These are phyloP conservation scores for Dryococelus australis DNA, from an alignment of 2,888 invertebrate species.

Conservation along the genomic window DNA sequence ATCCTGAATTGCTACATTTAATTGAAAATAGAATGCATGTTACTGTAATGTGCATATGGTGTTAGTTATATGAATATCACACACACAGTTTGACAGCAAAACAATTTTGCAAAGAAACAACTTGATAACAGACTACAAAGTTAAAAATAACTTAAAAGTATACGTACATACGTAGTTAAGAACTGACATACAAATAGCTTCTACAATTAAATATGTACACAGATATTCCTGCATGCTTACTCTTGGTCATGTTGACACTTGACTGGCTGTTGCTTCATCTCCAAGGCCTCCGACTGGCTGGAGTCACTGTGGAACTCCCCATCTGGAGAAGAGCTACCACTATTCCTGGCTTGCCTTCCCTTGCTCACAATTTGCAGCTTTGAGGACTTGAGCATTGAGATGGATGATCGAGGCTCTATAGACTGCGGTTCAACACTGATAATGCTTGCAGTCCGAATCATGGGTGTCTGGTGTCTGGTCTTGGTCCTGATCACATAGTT, in stretches of 20 bases:
- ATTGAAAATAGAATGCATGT: too few relatives aligned
- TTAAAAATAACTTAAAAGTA: too few relatives aligned
- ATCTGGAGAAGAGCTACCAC: slow-evolving; percentile 47
- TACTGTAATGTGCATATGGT: too few relatives aligned
- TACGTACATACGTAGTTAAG: too few relatives aligned
- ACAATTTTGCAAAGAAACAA: too few relatives aligned
- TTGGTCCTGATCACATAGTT: slow-evolving; percentile 81
- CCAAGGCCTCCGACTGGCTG: slow-evolving; percentile 41
- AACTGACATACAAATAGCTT: too few relatives aligned
- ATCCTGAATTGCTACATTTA: too few relatives aligned
- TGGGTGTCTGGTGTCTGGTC: slow-evolving; percentile 76
- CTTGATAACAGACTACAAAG: too few relatives aligned
- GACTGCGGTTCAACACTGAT: slow-evolving; percentile 70
- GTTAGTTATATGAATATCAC: too few relatives aligned
- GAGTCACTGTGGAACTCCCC: slow-evolving; percentile 47
- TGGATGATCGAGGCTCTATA: slow-evolving; percentile 62
- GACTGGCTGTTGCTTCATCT: not conserved
- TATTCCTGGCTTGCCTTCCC: slow-evolving; percentile 40
- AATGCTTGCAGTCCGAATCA: slow-evolving; percentile 75
- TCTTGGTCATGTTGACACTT: not conserved
- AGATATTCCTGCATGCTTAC: not conserved
- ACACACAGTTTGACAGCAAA: too few relatives aligned
- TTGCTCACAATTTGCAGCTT: slow-evolving; percentile 60
- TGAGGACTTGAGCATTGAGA: slow-evolving; percentile 60
- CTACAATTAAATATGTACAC: not conserved